Evolutionary conservation across 2,888 invertebrate genomes (phyloP), one percentile per base, ranked within the genome.

Genomic region (Lamproptera curius): DNA sequence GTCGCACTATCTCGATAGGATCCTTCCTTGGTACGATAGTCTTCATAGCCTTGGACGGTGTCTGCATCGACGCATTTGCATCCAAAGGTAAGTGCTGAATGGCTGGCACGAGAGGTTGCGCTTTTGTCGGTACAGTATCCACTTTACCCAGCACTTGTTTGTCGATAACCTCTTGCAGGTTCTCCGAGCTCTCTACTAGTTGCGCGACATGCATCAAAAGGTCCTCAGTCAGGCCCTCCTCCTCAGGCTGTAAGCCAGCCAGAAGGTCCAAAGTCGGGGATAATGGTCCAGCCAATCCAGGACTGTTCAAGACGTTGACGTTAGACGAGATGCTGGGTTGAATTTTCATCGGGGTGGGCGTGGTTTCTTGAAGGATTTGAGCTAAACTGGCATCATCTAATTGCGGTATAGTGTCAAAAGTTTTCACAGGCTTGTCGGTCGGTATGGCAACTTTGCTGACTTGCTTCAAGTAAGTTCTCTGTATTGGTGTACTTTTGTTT

Each of bases 131-230:
- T 15, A 64, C 59, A 2, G 77, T 49, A 51, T 85, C 86, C 20
- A 83, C 87, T 66, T 87, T 87, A 9, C 87, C 89, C 28, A 90
- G 65, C 1, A 90, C 90, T 65, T 90, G 91, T 52, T 92, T 92
- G 63, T 93, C 93, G 47, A 93, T 92, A 15, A 92, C 92, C 69
- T 92, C 93, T 63, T 93, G 92, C 50, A 93, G 76, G 59, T 92
- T 92, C 63, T 91, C 90, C 39, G 88, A 87, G 53, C 92, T 92
- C 48, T 92, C 92, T 8, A 92, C 93, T 16, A 93, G 77, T 44
- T 92, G 91, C 1, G 93, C 93, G n/a, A 93, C 93, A 74, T 93
- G 92, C 81, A 92, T 91, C 31, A 93, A 70, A 55, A 93, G 88
- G 73, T 93, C 93, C 57, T 92, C 93, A 1, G 92, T 90, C 42